These are phyloP conservation scores for Oncorhynchus mykiss DNA, from an alignment of 2,113 vertebrate genomes.

Conservation along the genomic window DNA sequence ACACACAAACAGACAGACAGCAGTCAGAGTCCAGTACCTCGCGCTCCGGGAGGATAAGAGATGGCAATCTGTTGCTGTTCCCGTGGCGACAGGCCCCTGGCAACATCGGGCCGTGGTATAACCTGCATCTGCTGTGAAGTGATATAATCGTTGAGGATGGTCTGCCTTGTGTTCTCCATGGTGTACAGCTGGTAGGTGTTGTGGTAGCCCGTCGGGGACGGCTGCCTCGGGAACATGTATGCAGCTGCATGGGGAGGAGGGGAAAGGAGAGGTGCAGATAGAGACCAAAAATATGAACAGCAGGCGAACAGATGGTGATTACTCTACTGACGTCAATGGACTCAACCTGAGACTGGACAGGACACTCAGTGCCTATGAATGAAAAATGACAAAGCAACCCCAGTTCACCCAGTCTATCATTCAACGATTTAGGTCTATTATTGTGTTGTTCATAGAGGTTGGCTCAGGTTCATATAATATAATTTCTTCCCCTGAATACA, in stretches of 20 bases:
- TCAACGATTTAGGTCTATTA: too few relatives aligned
- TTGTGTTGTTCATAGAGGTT: too few relatives aligned
- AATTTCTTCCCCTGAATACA: too few relatives aligned
- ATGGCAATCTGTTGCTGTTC: conserved; percentile 86
- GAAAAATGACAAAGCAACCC: conserved; percentile 11
- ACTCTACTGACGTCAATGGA: conserved; percentile 46
- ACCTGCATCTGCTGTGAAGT: conserved; percentile 99
- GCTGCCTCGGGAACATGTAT: conserved; percentile 95
- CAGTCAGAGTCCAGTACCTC: conserved; percentile 74
- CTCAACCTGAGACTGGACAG: conserved; percentile 31
- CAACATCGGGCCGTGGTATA: conserved; percentile 87
- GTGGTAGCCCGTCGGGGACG: conserved; percentile 91
- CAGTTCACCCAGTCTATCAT: conserved; percentile 12
- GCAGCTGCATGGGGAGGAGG: conserved; percentile 68
- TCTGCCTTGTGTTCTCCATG: conserved; percentile 98
- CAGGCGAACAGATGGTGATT: conserved; percentile 49
- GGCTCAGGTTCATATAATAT: too few relatives aligned
- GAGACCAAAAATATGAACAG: conserved; percentile 35
- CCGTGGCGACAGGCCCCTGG: conserved; percentile 87
- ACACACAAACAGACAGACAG: background rate
- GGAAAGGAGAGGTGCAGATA: conserved; percentile 21
- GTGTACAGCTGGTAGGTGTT: conserved; percentile 97
- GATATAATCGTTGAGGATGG: conserved; percentile 98
- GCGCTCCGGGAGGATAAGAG: conserved; percentile 81
- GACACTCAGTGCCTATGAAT: conserved; percentile 39